Conservation (phyloP, 1,140 invertebrate genomes). For the Drosophila trapezifrons region DNA sequence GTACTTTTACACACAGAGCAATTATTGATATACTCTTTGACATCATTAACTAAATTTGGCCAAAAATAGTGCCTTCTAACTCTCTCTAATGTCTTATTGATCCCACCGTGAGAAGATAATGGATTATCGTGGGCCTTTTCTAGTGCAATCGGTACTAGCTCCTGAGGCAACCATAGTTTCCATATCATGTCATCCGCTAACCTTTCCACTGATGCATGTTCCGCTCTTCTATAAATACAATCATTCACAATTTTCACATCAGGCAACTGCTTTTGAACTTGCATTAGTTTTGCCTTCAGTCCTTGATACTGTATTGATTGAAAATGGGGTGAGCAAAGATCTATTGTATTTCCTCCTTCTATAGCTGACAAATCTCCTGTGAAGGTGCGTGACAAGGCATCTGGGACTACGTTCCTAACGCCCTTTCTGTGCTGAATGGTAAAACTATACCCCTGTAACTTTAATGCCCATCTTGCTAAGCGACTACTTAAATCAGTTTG, state of each 20-base stretch:
- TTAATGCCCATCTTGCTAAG: no score
- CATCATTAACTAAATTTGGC: constrained; percentile 18
- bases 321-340: not conserved
- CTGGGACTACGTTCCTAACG: no score
- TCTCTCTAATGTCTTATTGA: constrained; percentile 23
- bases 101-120: constrained; percentile 1
- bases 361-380: not conserved
- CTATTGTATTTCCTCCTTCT: not conserved
- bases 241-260: not conserved
- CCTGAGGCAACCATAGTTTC: not conserved
- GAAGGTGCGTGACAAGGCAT: no score
- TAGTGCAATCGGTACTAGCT: not conserved
- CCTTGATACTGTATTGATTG: not conserved
- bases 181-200: not conserved
- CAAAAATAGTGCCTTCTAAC: constrained; percentile 12
- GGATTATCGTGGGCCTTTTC: not conserved
- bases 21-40: constrained; percentile 10
- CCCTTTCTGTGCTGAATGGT: no score
- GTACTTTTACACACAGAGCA: constrained; percentile 22
- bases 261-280: not conserved
- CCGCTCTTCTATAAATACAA: not conserved
- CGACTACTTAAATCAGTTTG: no score
- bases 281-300: not conserved
- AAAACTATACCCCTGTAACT: no score
- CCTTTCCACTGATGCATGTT: constrained; percentile 1